Conservation (phyloP, 2,797 vertebrate species). For the Peromyscus aztecus region DNA sequence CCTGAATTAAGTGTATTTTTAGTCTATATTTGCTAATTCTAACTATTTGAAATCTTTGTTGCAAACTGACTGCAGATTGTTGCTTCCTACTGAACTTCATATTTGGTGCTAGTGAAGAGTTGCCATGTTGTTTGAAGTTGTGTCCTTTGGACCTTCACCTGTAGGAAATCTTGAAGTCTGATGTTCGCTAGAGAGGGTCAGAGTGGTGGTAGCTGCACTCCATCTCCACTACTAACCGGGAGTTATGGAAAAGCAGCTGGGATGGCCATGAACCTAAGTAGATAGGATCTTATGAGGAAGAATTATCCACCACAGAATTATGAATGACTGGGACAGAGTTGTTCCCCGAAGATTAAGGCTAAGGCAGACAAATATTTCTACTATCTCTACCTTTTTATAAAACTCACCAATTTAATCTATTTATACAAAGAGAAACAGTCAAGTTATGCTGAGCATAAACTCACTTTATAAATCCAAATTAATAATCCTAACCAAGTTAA, state of each 20-base stretch:
- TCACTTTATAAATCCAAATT: slow-evolving; percentile 37
- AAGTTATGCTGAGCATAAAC: background rate
- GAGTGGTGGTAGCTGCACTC: background rate
- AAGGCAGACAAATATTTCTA: slow-evolving; percentile 10
- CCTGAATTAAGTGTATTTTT: background rate
- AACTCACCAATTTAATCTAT: slow-evolving; percentile 43
- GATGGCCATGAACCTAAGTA: background rate
- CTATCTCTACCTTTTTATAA: slow-evolving; percentile 27
- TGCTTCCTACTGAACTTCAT: background rate
- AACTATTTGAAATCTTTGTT: slow-evolving; percentile 13
- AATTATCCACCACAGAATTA: slow-evolving; percentile 11
- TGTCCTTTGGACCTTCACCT: background rate
- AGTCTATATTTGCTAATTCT: slow-evolving; percentile 25
- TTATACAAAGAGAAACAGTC: slow-evolving; percentile 8
- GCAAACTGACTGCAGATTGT: slow-evolving; percentile 21
- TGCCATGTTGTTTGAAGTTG: background rate
- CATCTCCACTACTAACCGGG: background rate
- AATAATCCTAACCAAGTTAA: slow-evolving; percentile 28
- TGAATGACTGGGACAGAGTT: slow-evolving; percentile 3
- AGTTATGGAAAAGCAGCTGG: background rate
- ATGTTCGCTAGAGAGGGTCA: background rate
- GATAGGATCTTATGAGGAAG: background rate
- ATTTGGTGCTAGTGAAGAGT: background rate
- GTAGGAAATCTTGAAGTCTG: slow-evolving; percentile 30
- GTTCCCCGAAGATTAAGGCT: slow-evolving; percentile 2